Percentiles rank a stretch among this genome's conserved stretches.
These are phyloP conservation scores for Siphamia tubifer DNA, from an alignment of 2,113 vertebrate genomes.

Conservation along the genomic window DNA sequence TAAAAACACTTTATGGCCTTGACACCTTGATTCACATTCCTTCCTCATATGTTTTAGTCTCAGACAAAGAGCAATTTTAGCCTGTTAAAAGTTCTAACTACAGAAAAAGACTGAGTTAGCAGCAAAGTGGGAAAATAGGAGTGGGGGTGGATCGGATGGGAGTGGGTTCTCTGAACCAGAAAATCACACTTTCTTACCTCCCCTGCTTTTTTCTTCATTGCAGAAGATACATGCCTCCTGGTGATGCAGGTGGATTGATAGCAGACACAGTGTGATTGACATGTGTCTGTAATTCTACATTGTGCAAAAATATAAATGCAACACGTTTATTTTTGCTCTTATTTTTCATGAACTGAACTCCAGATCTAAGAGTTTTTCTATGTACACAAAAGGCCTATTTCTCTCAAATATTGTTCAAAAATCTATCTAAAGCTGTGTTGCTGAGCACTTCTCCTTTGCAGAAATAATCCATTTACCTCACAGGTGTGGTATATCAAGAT, in stretches of 20 bases:
- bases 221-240: background rate
- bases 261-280: background rate
- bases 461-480: too few species aligned
- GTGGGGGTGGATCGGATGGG: background rate
- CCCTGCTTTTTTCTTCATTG: background rate
- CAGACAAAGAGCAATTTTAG: constrained; percentile 9
- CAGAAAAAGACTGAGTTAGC: background rate
- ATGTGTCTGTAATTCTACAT: background rate
- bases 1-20: background rate
- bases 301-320: too few species aligned
- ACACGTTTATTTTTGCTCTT: too few species aligned
- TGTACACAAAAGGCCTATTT: too few species aligned
- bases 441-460: too few species aligned
- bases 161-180: constrained; percentile 24
- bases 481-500: too few species aligned
- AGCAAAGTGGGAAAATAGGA: background rate
- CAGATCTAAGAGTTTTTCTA: too few species aligned
- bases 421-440: too few species aligned
- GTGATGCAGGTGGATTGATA: background rate
- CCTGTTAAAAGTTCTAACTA: constrained; percentile 24
- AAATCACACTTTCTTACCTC: constrained; percentile 25
- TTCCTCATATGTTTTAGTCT: background rate
- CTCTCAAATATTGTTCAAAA: too few species aligned
- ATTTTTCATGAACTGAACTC: too few species aligned
- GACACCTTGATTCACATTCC: constrained; percentile 14